Evolutionary conservation across 2,888 invertebrate genomes (phyloP), one percentile per base, ranked within the genome.

Genomic region (Sarcophaga carnaria): DNA sequence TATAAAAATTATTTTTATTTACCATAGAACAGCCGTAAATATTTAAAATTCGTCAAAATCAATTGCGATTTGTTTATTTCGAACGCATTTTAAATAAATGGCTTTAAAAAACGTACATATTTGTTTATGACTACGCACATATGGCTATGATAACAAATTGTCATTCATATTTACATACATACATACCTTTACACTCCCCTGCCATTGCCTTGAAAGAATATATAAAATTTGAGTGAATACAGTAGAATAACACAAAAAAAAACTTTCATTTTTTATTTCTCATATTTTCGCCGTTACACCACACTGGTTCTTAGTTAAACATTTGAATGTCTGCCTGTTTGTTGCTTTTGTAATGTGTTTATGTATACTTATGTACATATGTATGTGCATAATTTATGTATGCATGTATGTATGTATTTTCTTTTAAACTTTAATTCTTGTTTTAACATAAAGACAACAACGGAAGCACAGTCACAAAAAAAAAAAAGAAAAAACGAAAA

Each of bases 361-460:
- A 5, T 59, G 22, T 1, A 22, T 22, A 22, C 22, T 22, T 22
- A 22, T 1, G 22, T 22, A 22, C 1, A 22, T 22, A 22, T 22
- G 22, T 22, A 22, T 22, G 14, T 14, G 22, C 22, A 22, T 22
- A 5, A 59, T 4, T 25, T 3, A 25, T 3, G 3, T 27, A 4
- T 82, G 60, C 66, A 37, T 10, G 8, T 47, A 64, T 79, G 20
- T 74, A 25, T 27, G 37, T 12, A 14, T 47, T 47, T 62, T 27
- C 69, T 27, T 63, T 75, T 66, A n/a, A 60, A 71, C 60, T 71
- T 85, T 67, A 80, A 76, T 85, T 85, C 84, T 85, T 76, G 80
- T 76, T 85, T 71, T 80, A 37, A 76, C 70, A 80, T 80, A 74
- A 80, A 80, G 64, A 20, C 77, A 66, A 75, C n/a, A 75, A 59